Evolutionary conservation across 2,888 invertebrate genomes (phyloP).

Genomic region (Rhynchonema sp.): DNA sequence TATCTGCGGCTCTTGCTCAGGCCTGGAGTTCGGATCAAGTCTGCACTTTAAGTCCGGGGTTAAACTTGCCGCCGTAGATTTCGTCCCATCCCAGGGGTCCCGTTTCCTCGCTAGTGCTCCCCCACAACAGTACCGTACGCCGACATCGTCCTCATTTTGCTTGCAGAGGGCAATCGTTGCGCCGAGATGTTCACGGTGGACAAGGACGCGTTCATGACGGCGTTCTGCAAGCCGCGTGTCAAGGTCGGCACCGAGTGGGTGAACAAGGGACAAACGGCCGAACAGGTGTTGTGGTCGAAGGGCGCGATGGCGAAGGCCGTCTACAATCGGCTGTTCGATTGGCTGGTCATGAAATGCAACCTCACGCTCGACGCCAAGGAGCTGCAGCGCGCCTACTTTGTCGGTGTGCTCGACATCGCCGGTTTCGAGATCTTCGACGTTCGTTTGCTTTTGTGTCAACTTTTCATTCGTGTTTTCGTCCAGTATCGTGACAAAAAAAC

Average conservation of each 20-base stretch:
- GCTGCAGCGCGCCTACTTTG: constrained; percentile 85
- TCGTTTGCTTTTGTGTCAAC: neutral
- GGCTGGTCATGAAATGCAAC: constrained; percentile 98
- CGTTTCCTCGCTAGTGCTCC: too few species aligned
- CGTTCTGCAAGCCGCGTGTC: constrained; percentile 31
- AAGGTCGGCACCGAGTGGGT: constrained; percentile 31
- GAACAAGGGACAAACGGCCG: constrained; percentile 31
- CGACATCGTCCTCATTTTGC: neutral
- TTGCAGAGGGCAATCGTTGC: constrained; percentile 5
- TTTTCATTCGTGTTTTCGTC: neutral
- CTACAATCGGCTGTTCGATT: constrained; percentile 40
- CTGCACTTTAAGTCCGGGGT: too few species aligned
- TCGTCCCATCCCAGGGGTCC: too few species aligned
- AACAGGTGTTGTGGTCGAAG: constrained; percentile 39
- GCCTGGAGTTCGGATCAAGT: too few species aligned
- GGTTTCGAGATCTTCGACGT: constrained; percentile 98
- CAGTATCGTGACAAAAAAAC: neutral
- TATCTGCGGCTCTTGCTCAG: too few species aligned
- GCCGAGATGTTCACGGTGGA: constrained; percentile 16
- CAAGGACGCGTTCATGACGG: constrained; percentile 25
- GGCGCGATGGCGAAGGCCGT: constrained; percentile 35
- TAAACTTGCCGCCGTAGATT: too few species aligned
- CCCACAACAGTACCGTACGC: too few species aligned
- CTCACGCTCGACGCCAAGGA: constrained; percentile 77
- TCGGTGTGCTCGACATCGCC: constrained; percentile 98